A percentile compares a stretch with the other conserved stretches of the same genome.
Evolutionary conservation across 2,113 vertebrate species (phyloP).

Genomic region (Camelus dromedarius): DNA sequence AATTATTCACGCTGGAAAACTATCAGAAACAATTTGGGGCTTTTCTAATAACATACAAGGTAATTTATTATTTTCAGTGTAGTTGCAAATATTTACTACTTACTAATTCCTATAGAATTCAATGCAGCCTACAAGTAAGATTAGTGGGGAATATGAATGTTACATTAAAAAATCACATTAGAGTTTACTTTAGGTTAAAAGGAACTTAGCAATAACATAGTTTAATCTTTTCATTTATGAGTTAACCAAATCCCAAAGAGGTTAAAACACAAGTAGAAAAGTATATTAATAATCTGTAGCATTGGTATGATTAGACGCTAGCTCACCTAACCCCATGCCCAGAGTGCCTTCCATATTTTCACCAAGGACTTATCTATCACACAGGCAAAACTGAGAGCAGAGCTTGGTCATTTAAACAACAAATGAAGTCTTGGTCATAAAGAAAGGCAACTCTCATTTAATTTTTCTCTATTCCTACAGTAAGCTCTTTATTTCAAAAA

Average conservation of each 20-base stretch:
- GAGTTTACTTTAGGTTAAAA: neutral
- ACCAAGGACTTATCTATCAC: neutral
- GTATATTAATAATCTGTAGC: neutral
- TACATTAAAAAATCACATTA: constrained; percentile 8
- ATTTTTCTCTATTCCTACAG: neutral
- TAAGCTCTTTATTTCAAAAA: neutral
- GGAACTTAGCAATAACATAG: neutral
- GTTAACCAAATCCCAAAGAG: neutral
- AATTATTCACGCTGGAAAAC: constrained; percentile 62
- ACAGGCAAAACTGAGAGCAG: neutral
- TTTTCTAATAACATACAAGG: constrained; percentile 11
- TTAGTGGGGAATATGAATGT: neutral
- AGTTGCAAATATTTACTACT: constrained; percentile 54
- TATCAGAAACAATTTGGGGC: constrained; percentile 39
- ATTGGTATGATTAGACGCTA: neutral
- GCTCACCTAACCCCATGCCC: neutral
- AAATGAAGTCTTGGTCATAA: neutral
- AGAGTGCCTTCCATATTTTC: neutral
- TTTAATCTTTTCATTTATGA: neutral
- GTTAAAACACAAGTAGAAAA: neutral
- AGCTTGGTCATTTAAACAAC: neutral
- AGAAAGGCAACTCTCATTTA: neutral
- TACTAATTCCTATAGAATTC: constrained; percentile 18
- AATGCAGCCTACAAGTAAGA: neutral
- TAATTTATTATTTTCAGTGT: constrained; percentile 3